phyloP scores from a whole-genome alignment of 2,888 invertebrate genomes.

The Enchytraeus crypticus region DNA sequence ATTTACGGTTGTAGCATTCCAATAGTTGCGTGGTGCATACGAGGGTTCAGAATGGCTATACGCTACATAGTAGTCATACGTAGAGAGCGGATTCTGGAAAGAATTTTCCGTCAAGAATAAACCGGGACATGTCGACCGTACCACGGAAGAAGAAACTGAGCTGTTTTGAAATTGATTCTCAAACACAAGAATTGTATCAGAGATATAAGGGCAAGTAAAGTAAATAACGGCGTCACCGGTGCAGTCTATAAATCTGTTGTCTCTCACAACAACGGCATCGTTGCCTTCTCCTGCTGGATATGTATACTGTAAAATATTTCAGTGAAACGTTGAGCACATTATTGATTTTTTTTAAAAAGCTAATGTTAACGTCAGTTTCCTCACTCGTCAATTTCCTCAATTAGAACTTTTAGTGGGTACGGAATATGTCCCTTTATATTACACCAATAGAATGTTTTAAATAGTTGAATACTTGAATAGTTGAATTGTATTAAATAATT shows the following conservation, averaged over 20 bases:
- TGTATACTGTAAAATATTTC: neutral
- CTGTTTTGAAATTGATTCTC: neutral
- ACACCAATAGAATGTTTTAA: too few relatives aligned
- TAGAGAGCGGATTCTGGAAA: neutral
- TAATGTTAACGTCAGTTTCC: too few relatives aligned
- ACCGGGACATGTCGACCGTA: neutral
- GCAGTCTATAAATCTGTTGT: neutral
- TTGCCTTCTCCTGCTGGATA: neutral
- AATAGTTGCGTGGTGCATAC: constrained; percentile 4
- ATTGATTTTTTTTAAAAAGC: too few relatives aligned
- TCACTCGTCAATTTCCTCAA: too few relatives aligned
- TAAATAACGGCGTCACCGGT: neutral
- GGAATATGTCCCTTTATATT: too few relatives aligned
- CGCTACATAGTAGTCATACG: neutral
- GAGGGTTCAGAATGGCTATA: neutral
- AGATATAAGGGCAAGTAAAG: neutral
- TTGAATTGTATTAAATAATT: too few relatives aligned
- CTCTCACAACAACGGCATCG: neutral
- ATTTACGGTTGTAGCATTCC: neutral
- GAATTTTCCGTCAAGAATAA: neutral
- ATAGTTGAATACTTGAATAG: too few relatives aligned
- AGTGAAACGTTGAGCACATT: too few relatives aligned
- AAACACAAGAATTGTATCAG: neutral
- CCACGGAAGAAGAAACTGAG: constrained; percentile 1
- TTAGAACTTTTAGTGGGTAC: too few relatives aligned